Evolutionary conservation across 2,113 vertebrate species (phyloP), one percentile per base, ranked within the genome.

Genomic region (Xenopus laevis): DNA sequence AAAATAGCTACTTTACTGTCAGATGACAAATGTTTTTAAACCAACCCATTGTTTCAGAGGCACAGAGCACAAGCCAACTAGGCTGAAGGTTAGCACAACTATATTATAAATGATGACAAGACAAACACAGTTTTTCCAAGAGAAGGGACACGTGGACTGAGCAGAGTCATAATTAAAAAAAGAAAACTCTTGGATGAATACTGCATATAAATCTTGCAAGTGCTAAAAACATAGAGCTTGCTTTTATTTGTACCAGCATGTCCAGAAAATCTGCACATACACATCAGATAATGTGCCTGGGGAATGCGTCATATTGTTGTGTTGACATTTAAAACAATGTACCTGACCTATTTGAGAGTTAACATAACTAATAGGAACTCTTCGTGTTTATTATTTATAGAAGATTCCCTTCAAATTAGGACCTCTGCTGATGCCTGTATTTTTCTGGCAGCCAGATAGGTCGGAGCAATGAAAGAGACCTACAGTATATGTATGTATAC

Each of bases 251-350:
- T 57, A 77, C 40, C 66, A 63, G 46, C 66, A 63, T 77, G 74
- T 77, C 74, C 67, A 77, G 66, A 70, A 77, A 77, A 77, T 77
- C 67, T 70, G 59, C 74, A 69, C 47, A 61, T 68, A 44, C 72
- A 77, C 74, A 77, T 77, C 74, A 70, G 30, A 77, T 15, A 16
- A 17, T 13, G 66, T 58, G 68, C 74, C 60, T 64, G 47, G 74
- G 74, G 74, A 77, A 70, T 62, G 60, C 60, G 40, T 68, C 59
- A 45, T 69, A 70, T 77, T 77, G 74, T 77, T 55, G 33, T n/a
- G 45, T 53, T 77, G 74, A 77, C 74, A 77, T 77, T 77, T 77
- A 77, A 77, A 77, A 77, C 74, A 77, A 77, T 77, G 67, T 58
- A 69, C 74, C 66, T 69, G 67, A 77, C 74, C 74, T 77, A 77